Evolutionary conservation across 2,797 vertebrate genomes (phyloP).

Genomic region (Odontamblyopus lacepedii): DNA sequence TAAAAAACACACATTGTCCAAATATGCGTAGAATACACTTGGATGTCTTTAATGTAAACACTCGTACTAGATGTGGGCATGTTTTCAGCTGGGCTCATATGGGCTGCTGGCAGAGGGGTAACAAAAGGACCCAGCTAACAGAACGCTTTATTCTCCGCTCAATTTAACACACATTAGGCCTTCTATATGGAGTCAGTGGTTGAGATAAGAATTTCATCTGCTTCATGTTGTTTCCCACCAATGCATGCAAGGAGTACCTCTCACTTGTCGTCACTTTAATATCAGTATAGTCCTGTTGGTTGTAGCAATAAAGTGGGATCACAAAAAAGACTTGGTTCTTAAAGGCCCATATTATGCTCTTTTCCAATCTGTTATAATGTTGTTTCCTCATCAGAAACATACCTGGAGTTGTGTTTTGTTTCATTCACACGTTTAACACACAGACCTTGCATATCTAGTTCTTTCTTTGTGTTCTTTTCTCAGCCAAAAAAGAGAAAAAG

Average conservation of each 20-base stretch:
- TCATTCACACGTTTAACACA: too few relatives aligned
- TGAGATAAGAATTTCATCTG: slow-evolving; percentile 48
- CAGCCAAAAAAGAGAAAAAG: too few relatives aligned
- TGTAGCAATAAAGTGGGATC: neutral
- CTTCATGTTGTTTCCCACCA: slow-evolving; percentile 37
- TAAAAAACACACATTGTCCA: neutral
- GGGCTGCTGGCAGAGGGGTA: slow-evolving; percentile 26
- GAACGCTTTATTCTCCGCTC: slow-evolving; percentile 61
- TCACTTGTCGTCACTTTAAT: slow-evolving; percentile 17
- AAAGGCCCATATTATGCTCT: too few relatives aligned
- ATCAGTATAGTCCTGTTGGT: slow-evolving; percentile 17
- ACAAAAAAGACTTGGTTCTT: neutral
- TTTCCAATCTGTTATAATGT: too few relatives aligned
- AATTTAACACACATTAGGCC: slow-evolving; percentile 62
- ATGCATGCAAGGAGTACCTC: slow-evolving; percentile 31
- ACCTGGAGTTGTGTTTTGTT: too few relatives aligned
- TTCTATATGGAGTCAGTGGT: slow-evolving; percentile 46
- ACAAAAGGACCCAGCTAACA: slow-evolving; percentile 46
- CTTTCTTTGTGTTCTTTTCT: too few relatives aligned
- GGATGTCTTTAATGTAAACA: neutral
- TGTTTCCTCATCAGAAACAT: too few relatives aligned
- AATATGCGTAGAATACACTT: too few relatives aligned
- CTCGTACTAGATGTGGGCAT: slow-evolving; percentile 2
- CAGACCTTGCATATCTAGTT: too few relatives aligned
- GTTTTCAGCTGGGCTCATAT: slow-evolving; percentile 20